Evolutionary conservation across 2,113 vertebrate genomes (phyloP).

Genomic region (Theristicus caerulescens): DNA sequence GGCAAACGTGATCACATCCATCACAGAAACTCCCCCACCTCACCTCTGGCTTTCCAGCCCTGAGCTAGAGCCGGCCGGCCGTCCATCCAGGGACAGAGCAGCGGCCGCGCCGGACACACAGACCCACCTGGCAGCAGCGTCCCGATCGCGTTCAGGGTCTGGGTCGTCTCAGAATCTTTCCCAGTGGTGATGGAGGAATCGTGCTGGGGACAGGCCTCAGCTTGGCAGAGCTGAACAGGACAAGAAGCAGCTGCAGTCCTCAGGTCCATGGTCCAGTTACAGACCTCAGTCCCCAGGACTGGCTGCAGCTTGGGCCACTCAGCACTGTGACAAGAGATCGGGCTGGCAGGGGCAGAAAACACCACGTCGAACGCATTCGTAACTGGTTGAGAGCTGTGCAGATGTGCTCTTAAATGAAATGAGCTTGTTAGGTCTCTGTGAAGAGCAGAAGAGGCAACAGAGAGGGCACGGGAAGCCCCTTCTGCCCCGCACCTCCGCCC

Average conservation of each 20-base stretch:
- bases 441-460: background rate
- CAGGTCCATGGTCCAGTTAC: background rate
- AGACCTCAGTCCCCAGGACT: background rate
- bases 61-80: background rate
- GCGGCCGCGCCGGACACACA: accelerated
- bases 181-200: background rate
- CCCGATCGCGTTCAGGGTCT: accelerated
- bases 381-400: background rate
- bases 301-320: background rate
- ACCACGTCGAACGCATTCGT: accelerated
- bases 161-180: background rate
- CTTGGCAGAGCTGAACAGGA: background rate
- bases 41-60: background rate
- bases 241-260: background rate
- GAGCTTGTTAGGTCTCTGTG: background rate
- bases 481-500: background rate
- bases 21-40: background rate
- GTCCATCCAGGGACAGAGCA: background rate
- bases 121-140: background rate
- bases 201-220: background rate
- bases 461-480: background rate
- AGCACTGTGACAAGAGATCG: background rate
- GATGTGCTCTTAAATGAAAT: background rate
- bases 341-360: background rate
- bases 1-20: background rate